Evolutionary conservation across 2,888 invertebrate genomes (phyloP), one percentile per base, ranked within the genome.

Genomic region (Drosophila meridiana): DNA sequence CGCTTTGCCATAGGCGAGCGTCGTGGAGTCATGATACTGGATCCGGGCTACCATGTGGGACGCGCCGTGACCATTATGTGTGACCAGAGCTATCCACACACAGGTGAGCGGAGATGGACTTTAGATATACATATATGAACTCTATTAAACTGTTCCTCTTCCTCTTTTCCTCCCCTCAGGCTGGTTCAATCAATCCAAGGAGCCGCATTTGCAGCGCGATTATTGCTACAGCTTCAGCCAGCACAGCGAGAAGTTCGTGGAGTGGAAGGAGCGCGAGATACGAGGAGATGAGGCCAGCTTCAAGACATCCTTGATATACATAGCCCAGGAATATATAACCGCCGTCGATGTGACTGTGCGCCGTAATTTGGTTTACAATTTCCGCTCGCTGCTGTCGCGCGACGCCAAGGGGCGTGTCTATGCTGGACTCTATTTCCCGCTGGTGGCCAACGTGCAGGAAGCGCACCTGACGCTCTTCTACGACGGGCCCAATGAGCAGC

Each of bases 11-110:
- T 98, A 66, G 95, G 95, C 57, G 96, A 96, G 38, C 95, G 98
- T 45, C 93, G 94, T 1, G 98, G 98, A 38, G 94, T 97, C 58
- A 93, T 98, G 93, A 95, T 98, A 30, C 95, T 98, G 47, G 98
- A 98, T 94, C 97, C 98, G 0, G 98, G 98, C 26, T 98, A 98
- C 93, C 98, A 98, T 93, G 96, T 98, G 72, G 96, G 97, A 48
- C 94, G 97, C 73, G 96, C 97, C 67, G 95, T 98, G 73, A 97
- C 97, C 30, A 96, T 98, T 60, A 98, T 98, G 98, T 94, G 95
- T 43, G 98, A 98, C 92, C 94, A 95, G 73, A 94, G 94, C 56
- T 97, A 97, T 93, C 98, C 98, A 14, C 97, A 98, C 89, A 98
- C 98, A 72, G 93, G 93, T 93, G 76, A 70, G 28, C 42, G n/a